These are phyloP conservation scores for Parelbella ahira DNA, from an alignment of 2,888 invertebrate species.

Conservation along the genomic window DNA sequence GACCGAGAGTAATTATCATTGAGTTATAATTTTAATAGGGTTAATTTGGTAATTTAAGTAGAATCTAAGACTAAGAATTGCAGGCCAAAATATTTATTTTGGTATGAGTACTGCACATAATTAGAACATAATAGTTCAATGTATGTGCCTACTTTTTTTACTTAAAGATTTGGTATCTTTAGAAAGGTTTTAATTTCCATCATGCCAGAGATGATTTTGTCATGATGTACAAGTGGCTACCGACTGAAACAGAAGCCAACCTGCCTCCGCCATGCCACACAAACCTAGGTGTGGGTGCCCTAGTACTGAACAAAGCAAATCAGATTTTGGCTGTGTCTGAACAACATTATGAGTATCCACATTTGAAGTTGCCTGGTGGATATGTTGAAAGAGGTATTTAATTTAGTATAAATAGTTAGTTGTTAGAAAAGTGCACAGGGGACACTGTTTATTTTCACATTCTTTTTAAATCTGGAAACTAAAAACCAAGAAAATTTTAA, in stretches of 20 bases:
- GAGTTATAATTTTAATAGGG: no score
- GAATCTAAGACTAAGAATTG: no score
- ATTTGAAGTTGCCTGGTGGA: constrained; percentile 97
- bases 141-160: constrained; percentile 18
- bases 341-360: constrained; percentile 81
- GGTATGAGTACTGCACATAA: no score
- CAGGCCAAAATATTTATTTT: no score
- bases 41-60: no score
- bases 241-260: constrained; percentile 79
- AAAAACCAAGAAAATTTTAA: no score
- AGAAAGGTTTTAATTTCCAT: constrained; percentile 93
- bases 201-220: constrained; percentile 91
- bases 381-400: constrained; percentile 88
- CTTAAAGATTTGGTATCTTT: constrained; percentile 51
- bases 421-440: no score
- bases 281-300: constrained; percentile 89
- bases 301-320: constrained; percentile 88
- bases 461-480: no score
- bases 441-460: no score
- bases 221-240: constrained; percentile 91
- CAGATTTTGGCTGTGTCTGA: constrained; percentile 92
- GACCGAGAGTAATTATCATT: no score
- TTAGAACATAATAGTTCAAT: background rate
- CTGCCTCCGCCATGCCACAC: constrained; percentile 90
- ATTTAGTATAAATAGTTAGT: no score